Evolutionary conservation across 2,888 invertebrate genomes (phyloP).

Genomic region (Trichopoda pennipes): DNA sequence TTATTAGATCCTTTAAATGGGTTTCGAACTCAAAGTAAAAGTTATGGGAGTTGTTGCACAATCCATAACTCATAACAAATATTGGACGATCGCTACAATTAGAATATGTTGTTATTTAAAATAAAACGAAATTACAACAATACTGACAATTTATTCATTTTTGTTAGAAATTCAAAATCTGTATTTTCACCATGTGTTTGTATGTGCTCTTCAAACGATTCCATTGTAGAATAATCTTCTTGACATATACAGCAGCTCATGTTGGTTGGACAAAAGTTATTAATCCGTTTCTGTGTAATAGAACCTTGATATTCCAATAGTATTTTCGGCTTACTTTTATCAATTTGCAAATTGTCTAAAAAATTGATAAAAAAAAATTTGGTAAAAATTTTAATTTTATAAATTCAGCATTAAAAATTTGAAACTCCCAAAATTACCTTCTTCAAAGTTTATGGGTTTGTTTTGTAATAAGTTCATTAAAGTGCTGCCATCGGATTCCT

Average conservation of each 20-base stretch:
- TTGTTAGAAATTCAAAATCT: constrained; percentile 74
- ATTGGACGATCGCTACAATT: constrained; percentile 71
- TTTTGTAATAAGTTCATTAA: neutral
- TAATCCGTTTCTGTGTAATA: constrained; percentile 50
- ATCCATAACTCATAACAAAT: constrained; percentile 74
- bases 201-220: constrained; percentile 76
- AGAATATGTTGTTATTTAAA: too few species aligned
- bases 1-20: constrained; percentile 69
- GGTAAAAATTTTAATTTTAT: neutral
- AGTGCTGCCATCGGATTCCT: neutral
- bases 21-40: constrained; percentile 77
- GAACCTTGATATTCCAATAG: constrained; percentile 73
- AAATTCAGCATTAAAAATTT: too few species aligned
- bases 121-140: neutral
- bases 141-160: constrained; percentile 73
- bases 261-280: constrained; percentile 72
- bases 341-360: constrained; percentile 69
- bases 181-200: constrained; percentile 76
- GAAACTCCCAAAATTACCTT: constrained; percentile 50
- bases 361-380: neutral
- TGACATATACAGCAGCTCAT: constrained; percentile 78
- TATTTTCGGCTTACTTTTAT: constrained; percentile 68
- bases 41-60: constrained; percentile 76
- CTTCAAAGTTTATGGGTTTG: neutral
- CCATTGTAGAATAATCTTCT: constrained; percentile 73